These are phyloP conservation scores for Cryptoprocta ferox DNA, from an alignment of 2,797 vertebrate genomes.

Conservation along the genomic window DNA sequence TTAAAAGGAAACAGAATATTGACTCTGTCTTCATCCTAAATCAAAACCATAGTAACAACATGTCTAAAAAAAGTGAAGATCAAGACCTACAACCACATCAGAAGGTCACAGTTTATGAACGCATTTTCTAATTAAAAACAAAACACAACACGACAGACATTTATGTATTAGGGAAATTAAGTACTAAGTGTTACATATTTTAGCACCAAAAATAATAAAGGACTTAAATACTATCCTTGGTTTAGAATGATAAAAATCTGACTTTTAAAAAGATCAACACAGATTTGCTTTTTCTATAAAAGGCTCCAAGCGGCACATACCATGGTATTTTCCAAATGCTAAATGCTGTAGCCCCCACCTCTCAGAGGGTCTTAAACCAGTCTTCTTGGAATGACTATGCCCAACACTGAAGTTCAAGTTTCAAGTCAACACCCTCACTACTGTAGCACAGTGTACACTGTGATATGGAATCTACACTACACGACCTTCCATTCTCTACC, in stretches of 20 bases:
- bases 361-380: not conserved
- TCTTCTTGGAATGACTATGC: not conserved
- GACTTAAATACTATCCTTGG: not conserved
- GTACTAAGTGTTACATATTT: not conserved
- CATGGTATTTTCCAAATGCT: not conserved
- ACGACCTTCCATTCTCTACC: not conserved
- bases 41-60: conserved; percentile 13
- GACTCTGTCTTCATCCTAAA: not conserved
- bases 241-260: conserved; percentile 43
- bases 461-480: not conserved
- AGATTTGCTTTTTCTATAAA: not conserved
- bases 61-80: conserved; percentile 40
- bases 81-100: not conserved
- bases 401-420: not conserved
- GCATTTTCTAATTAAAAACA: not conserved
- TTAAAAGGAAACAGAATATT: conserved; percentile 23
- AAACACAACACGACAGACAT: not conserved
- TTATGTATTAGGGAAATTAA: conserved; percentile 1
- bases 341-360: not conserved
- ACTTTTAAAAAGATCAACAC: conserved; percentile 34
- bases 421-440: not conserved
- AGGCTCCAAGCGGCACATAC: not conserved
- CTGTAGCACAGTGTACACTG: not conserved
- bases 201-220: conserved; percentile 18
- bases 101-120: not conserved